These are phyloP conservation scores for Naso thynnoides DNA, from an alignment of 2,797 vertebrate species.

Conservation along the genomic window DNA sequence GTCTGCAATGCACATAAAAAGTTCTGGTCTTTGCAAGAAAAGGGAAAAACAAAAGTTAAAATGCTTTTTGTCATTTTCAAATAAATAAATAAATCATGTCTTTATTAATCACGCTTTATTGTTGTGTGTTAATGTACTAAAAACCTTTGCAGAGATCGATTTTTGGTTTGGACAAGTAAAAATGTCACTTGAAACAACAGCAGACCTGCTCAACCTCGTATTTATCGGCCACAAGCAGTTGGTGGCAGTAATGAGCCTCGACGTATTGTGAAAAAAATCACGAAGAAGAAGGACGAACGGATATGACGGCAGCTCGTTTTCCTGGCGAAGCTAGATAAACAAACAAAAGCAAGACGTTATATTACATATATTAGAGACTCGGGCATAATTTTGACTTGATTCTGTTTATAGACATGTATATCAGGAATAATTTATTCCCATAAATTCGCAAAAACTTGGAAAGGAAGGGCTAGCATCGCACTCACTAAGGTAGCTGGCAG, in stretches of 20 bases:
- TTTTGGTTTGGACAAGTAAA: too few species aligned
- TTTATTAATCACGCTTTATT: constrained; percentile 55
- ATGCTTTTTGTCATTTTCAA: constrained; percentile 60
- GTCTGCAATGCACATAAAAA: constrained; percentile 36
- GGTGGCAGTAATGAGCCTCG: constrained; percentile 41
- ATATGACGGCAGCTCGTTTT: constrained; percentile 63
- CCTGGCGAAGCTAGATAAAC: constrained; percentile 77
- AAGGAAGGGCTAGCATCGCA: constrained; percentile 1
- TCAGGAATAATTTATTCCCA: neutral
- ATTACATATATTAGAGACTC: neutral
- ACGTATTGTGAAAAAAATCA: rapidly evolving
- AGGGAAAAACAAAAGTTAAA: constrained; percentile 34
- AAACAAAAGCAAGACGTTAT: constrained; percentile 74
- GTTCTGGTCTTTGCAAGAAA: constrained; percentile 19
- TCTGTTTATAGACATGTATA: constrained; percentile 25
- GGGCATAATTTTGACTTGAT: rapidly evolving
- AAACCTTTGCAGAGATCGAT: rapidly evolving
- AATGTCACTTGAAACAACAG: neutral
- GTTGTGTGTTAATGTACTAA: constrained; percentile 7
- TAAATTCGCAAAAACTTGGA: neutral
- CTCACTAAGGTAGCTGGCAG: constrained; percentile 36
- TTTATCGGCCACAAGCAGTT: neutral
- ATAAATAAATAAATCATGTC: constrained; percentile 69
- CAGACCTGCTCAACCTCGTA: neutral
- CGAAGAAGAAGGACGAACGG: constrained; percentile 59